Evolutionary conservation across 1,140 invertebrate species (phyloP).

Genomic region (Euschistus heros): DNA sequence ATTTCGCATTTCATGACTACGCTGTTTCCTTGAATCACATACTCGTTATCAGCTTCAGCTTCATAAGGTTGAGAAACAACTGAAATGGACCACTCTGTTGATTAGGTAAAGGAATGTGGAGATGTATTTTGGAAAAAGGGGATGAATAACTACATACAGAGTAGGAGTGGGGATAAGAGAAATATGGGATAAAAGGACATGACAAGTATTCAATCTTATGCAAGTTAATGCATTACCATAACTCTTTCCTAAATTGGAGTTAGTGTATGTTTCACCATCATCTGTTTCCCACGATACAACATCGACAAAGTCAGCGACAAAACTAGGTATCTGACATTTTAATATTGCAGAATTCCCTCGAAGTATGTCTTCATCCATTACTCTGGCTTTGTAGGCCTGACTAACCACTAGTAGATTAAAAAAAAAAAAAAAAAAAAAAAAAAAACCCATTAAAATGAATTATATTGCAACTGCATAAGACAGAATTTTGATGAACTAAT

Average conservation of each 20-base stretch:
- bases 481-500: no score
- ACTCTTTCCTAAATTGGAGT: no score
- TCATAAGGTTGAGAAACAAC: conserved; percentile 72
- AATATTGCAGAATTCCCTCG: conserved; percentile 74
- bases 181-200: no score
- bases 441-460: no score
- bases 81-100: conserved; percentile 35
- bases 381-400: conserved; percentile 67
- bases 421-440: no score
- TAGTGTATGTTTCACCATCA: conserved; percentile 40
- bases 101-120: not conserved
- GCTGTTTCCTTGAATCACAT: conserved; percentile 74
- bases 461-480: no score
- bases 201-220: no score
- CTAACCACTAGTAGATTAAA: conserved; percentile 54
- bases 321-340: conserved; percentile 78
- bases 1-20: conserved; percentile 81
- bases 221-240: no score
- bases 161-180: not conserved
- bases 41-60: conserved; percentile 73
- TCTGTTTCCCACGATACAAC: conserved; percentile 81
- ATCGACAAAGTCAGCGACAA: conserved; percentile 73
- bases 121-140: not conserved
- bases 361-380: conserved; percentile 77
- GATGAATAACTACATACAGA: not conserved